Evolutionary conservation across 2,888 invertebrate genomes (phyloP).

Genomic region (Bimastos eiseni): DNA sequence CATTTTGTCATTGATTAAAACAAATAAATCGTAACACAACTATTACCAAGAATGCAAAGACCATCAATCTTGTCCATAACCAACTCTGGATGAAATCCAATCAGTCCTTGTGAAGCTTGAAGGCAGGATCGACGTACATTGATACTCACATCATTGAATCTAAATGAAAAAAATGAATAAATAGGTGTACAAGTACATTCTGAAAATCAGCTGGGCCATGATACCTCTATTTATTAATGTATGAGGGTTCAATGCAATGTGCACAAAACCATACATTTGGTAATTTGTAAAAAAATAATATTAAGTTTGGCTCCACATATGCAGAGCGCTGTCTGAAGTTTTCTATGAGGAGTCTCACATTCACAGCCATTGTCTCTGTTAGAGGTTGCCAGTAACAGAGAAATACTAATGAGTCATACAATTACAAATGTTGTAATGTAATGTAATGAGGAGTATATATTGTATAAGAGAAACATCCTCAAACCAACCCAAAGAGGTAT

Average conservation of each 20-base stretch:
- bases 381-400: too few relatives aligned
- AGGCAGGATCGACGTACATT: slow-evolving; percentile 91
- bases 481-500: too few relatives aligned
- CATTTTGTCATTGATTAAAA: neutral
- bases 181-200: neutral
- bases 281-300: neutral
- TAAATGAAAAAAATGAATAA: slow-evolving; percentile 46
- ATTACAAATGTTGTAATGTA: too few relatives aligned
- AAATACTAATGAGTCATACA: too few relatives aligned
- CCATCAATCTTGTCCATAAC: slow-evolving; percentile 69
- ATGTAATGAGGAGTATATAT: too few relatives aligned
- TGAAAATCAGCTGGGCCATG: neutral
- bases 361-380: neutral
- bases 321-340: neutral
- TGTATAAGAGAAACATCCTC: too few relatives aligned
- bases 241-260: neutral
- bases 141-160: slow-evolving; percentile 92
- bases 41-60: neutral
- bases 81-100: slow-evolving; percentile 88
- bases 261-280: neutral
- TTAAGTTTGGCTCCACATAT: neutral
- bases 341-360: neutral
- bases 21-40: neutral
- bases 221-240: neutral
- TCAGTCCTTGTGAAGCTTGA: slow-evolving; percentile 93